Conservation (phyloP, 2,113 vertebrate genomes). For the Vulpes lagopus region DNA sequence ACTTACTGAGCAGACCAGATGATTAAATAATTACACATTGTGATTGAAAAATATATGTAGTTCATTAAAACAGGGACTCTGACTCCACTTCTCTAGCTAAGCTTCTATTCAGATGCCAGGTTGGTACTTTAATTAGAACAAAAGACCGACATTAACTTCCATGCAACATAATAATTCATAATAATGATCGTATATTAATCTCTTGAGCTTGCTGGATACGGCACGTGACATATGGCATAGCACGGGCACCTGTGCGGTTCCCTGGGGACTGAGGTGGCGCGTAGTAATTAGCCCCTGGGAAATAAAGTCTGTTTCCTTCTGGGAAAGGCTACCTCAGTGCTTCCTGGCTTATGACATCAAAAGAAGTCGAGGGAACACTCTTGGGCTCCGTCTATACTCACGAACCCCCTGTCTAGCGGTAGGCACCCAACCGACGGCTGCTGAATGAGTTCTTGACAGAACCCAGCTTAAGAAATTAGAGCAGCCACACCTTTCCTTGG, state of each 20-base stretch:
- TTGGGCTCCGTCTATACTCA: neutral
- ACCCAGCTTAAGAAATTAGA: neutral
- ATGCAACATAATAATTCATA: constrained; percentile 75
- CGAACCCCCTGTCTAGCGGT: neutral
- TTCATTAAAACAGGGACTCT: constrained; percentile 71
- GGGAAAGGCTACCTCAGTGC: constrained; percentile 34
- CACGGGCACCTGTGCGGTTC: constrained; percentile 58
- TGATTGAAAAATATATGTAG: constrained; percentile 66
- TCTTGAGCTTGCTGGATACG: constrained; percentile 69
- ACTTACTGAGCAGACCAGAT: constrained; percentile 67
- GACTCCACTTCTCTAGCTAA: constrained; percentile 76
- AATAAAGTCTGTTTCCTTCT: constrained; percentile 61
- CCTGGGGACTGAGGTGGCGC: constrained; percentile 31
- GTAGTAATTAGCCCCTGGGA: constrained; percentile 66
- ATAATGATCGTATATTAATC: constrained; percentile 80
- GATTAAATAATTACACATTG: constrained; percentile 74
- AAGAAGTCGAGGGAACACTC: neutral
- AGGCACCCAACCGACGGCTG: neutral
- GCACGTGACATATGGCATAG: constrained; percentile 65
- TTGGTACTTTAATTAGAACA: constrained; percentile 70
- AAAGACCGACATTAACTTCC: constrained; percentile 74
- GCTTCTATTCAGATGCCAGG: constrained; percentile 68
- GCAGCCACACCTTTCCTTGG: constrained; percentile 43
- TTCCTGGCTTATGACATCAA: constrained; percentile 45
- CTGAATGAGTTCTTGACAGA: constrained; percentile 49